Conservation (phyloP, 2,797 vertebrate genomes). For the Phrynocephalus vlangalii region DNA sequence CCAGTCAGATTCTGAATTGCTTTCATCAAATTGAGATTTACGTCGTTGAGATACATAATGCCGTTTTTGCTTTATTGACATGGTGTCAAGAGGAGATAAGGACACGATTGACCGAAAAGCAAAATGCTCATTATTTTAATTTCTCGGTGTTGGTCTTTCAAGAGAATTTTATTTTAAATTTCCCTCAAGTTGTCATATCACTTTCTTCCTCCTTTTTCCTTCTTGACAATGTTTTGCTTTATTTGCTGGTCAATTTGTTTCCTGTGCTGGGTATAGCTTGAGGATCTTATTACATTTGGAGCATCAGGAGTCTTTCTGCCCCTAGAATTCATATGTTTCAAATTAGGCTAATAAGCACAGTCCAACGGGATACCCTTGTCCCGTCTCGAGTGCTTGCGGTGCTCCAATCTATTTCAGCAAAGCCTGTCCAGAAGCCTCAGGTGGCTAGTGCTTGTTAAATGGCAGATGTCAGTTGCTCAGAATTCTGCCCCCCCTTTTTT, state of each 20-base stretch:
- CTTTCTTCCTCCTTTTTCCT: constrained; percentile 44
- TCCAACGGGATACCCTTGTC: background rate
- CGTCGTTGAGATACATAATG: constrained; percentile 64
- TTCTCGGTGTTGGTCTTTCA: constrained; percentile 63
- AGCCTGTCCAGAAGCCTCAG: background rate
- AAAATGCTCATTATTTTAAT: constrained; percentile 65
- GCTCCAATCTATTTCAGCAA: background rate
- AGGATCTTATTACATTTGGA: constrained; percentile 70
- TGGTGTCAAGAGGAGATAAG: constrained; percentile 30
- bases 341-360: constrained; percentile 53
- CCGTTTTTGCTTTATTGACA: constrained; percentile 51
- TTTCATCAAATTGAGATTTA: constrained; percentile 54
- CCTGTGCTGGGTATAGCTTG: constrained; percentile 58
- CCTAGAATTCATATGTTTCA: constrained; percentile 65
- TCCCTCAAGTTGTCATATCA: constrained; percentile 61
- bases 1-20: constrained; percentile 45
- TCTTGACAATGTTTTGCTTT: constrained; percentile 65
- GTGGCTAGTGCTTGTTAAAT: background rate
- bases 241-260: constrained; percentile 58
- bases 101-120: constrained; percentile 29
- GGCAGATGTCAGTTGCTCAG: constrained; percentile 32
- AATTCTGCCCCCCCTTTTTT: no score
- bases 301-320: constrained; percentile 67
- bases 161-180: constrained; percentile 57
- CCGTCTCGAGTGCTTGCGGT: background rate